A percentile compares a stretch with the other conserved stretches of the same genome.
Conservation (phyloP, 2,797 vertebrate genomes). For the Lacerta bilineata region DNA sequence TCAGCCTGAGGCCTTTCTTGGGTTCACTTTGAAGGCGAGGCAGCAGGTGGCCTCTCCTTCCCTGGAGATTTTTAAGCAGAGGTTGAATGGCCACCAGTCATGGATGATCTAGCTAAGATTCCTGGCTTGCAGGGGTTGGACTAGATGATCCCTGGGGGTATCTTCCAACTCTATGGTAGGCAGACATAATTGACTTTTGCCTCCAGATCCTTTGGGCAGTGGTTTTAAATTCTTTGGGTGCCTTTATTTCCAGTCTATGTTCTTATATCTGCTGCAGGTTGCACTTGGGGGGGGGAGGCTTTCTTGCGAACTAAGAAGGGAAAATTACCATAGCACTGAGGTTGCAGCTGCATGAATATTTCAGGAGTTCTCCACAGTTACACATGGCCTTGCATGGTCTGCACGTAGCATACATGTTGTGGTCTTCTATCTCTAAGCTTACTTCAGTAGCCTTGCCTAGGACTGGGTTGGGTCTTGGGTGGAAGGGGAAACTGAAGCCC, state of each 20-base stretch:
- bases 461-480: not conserved
- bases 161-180: too few relatives aligned
- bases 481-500: not conserved
- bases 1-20: too few relatives aligned
- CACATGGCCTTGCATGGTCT: conserved; percentile 18
- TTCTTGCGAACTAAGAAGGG: not conserved
- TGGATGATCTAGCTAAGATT: too few relatives aligned
- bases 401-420: conserved; percentile 22
- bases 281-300: not conserved
- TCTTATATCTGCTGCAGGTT: not conserved
- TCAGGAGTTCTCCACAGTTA: conserved; percentile 30
- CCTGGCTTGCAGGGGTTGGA: too few relatives aligned
- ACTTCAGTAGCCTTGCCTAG: not conserved
- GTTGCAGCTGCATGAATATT: conserved; percentile 39
- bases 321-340: conserved; percentile 3
- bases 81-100: too few relatives aligned
- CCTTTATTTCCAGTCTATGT: not conserved
- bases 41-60: too few relatives aligned
- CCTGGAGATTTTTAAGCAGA: too few relatives aligned
- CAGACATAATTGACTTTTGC: not conserved
- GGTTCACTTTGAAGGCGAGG: too few relatives aligned
- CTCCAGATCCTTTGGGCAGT: too few relatives aligned
- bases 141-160: too few relatives aligned
- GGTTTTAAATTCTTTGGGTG: not conserved
- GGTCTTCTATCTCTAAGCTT: too few relatives aligned